phyloP scores from a whole-genome alignment of 2,797 vertebrate species.

The Coregonus ussuriensis region DNA sequence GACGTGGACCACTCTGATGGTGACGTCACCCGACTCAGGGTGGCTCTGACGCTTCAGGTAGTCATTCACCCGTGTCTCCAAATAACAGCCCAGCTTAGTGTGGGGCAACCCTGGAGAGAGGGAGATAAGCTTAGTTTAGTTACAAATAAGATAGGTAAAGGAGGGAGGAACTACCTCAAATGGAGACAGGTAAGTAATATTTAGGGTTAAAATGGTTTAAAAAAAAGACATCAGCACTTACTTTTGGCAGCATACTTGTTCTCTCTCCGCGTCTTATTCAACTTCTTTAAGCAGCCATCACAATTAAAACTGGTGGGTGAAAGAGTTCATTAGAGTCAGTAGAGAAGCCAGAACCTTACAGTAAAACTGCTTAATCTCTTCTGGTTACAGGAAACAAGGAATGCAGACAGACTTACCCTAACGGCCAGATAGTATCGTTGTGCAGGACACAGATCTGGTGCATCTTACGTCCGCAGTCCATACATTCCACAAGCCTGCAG shows the following conservation, averaged over 20 bases:
- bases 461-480: constrained; percentile 97
- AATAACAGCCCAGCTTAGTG: constrained; percentile 88
- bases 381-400: background rate
- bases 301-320: constrained; percentile 84
- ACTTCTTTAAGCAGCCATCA: constrained; percentile 94
- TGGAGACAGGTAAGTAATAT: background rate
- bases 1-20: constrained; percentile 93
- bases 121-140: background rate
- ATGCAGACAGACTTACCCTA: constrained; percentile 78
- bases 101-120: constrained; percentile 85
- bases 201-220: no score
- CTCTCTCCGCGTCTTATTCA: constrained; percentile 91
- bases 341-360: background rate
- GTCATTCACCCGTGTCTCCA: constrained; percentile 92
- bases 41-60: constrained; percentile 88
- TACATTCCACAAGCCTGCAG: constrained; percentile 93
- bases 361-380: background rate
- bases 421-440: constrained; percentile 94
- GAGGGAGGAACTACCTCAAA: background rate
- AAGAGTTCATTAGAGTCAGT: background rate
- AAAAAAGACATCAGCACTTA: constrained; percentile 71
- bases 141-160: background rate
- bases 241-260: constrained; percentile 98
- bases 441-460: constrained; percentile 98
- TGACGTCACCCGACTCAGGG: constrained; percentile 92